Base-by-base conservation (phyloP, 2,113 vertebrate genomes). In the Neogale vison region DNA sequence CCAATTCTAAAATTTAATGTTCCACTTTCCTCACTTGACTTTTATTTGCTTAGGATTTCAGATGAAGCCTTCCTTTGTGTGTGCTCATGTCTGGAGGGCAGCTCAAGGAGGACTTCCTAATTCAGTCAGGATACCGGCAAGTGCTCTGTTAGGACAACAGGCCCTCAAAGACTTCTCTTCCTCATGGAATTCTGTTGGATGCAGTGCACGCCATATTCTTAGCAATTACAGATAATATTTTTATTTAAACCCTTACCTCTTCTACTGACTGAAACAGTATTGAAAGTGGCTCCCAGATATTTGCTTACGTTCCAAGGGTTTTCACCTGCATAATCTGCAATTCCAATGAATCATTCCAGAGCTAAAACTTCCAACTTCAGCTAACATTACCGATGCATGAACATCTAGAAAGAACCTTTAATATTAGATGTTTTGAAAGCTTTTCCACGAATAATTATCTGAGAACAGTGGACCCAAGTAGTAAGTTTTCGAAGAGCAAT, bases 11-110 rank as follows among this genome's bases (percentile, higher is more conserved):
- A 98, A 97, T 97, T 97, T 89, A 98, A 97, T 84, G 96, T 98
- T 98, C 96, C 96, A 96, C 96, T 98, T 97, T 94, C 89, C 91
- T 95, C 93, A 85, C 95, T 98, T 94, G 81, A 95, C 97, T 98
- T 97, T 97, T 98, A 98, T 98, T 98, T 99, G 98, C 97, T 97
- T 96, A 1, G 0, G 88, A 96, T 97, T 98, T 98, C 96, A 90
- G 57, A 97, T 97, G 98, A 98, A 98, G 86, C 95, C 97, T 98
- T 97, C 97, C 98, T 99, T 98, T 98, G 98, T 98, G 87, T 81
- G 76, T 84, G 69, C 97, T 98, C 96, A 72, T 98, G 97, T 98
- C 98, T 98, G 97, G 93, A 95, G 97, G 97, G 98, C 97, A 97
- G 88, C 88, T 95, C 84, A 95, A 96, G 96, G 95, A 97, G 89